phyloP scores from a whole-genome alignment of 2,888 invertebrate species.

The Calliopum simillimum region DNA sequence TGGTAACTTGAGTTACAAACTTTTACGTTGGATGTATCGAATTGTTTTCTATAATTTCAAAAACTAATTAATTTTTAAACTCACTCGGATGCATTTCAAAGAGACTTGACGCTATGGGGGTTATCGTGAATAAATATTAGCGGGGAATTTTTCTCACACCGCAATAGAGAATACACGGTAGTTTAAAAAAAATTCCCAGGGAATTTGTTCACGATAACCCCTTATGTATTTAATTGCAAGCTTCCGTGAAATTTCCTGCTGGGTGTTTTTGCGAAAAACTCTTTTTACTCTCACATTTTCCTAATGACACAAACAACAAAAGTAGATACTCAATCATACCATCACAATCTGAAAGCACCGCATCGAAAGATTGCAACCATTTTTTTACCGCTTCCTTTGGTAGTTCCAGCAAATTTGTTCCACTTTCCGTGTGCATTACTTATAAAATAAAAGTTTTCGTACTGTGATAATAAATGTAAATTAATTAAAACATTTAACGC shows the following conservation, averaged over 20 bases:
- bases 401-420: slow-evolving; percentile 71
- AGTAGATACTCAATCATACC: slow-evolving; percentile 68
- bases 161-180: too few species aligned
- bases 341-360: slow-evolving; percentile 87
- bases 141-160: too few species aligned
- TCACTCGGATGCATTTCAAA: too few species aligned
- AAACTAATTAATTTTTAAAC: too few species aligned
- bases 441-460: background rate
- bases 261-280: too few species aligned
- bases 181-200: too few species aligned
- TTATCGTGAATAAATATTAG: too few species aligned
- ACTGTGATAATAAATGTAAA: background rate
- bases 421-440: slow-evolving; percentile 60
- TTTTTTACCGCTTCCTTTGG: slow-evolving; percentile 71
- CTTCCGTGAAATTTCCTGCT: background rate
- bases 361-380: slow-evolving; percentile 81
- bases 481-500: background rate
- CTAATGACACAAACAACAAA: background rate
- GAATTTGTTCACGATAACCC: background rate
- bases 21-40: too few species aligned
- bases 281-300: too few species aligned
- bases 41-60: too few species aligned
- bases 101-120: too few species aligned
- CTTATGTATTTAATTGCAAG: background rate
- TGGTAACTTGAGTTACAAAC: too few species aligned